These are phyloP conservation scores for Tarsius wallacei DNA, from an alignment of 2,797 vertebrate genomes.

Conservation along the genomic window DNA sequence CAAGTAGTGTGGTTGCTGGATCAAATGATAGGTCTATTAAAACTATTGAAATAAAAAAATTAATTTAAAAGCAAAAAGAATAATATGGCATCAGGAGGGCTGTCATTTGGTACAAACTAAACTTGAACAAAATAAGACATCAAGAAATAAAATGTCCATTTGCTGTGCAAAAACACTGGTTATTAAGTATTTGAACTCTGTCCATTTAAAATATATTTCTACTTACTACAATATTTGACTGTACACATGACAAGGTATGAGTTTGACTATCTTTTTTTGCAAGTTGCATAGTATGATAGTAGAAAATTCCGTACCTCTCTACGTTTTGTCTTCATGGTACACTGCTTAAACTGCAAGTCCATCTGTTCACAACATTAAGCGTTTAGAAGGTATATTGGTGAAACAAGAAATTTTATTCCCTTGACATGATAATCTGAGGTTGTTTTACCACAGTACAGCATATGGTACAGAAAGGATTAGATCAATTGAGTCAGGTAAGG, in stretches of 20 bases:
- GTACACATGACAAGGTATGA: background rate
- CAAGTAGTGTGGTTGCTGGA: too few species aligned
- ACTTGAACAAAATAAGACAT: background rate
- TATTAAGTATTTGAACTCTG: background rate
- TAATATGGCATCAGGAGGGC: background rate
- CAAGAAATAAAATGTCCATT: background rate
- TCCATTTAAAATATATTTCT: background rate
- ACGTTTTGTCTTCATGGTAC: background rate
- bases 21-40: too few species aligned
- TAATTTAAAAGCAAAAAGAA: too few species aligned
- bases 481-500: background rate
- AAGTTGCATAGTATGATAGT: background rate
- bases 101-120: background rate
- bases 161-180: background rate
- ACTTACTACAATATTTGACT: background rate
- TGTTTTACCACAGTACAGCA: background rate
- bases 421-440: background rate
- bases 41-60: too few species aligned
- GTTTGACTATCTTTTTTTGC: background rate
- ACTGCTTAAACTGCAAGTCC: background rate
- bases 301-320: background rate
- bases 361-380: conserved; percentile 33
- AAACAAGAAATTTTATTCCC: background rate
- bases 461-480: background rate
- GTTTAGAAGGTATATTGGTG: conserved; percentile 55